Conservation (phyloP, 2,797 vertebrate genomes). For the Tokudaia muenninki region DNA sequence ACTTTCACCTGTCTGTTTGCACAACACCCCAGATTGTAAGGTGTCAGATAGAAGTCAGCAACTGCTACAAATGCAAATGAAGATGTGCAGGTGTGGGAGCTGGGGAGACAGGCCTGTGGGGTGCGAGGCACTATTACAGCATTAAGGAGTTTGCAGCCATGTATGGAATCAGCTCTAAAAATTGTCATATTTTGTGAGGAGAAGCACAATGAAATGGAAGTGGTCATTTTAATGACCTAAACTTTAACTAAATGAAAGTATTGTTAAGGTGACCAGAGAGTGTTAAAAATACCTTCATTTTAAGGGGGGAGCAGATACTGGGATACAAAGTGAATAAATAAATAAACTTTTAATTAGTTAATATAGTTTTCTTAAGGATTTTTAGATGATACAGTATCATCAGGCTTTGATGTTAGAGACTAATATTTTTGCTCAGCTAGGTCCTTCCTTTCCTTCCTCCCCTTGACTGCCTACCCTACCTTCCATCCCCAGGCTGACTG, state of each 20-base stretch:
- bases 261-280: background rate
- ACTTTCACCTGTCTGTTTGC: constrained; percentile 33
- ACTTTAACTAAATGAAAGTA: background rate
- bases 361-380: background rate
- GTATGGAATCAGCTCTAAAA: background rate
- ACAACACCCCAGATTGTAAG: background rate
- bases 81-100: background rate
- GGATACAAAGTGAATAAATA: too few species aligned
- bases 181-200: background rate
- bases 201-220: background rate
- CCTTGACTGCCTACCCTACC: background rate
- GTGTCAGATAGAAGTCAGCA: background rate
- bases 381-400: background rate
- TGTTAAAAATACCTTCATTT: background rate
- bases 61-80: constrained; percentile 1
- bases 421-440: constrained; percentile 8
- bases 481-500: background rate
- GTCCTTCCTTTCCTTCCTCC: background rate
- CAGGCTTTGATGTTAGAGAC: background rate
- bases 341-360: background rate
- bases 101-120: background rate
- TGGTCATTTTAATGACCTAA: background rate
- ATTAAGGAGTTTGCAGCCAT: background rate
- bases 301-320: too few species aligned
- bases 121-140: background rate